Evolutionary conservation across 2,113 vertebrate species (phyloP), one percentile per base, ranked within the genome.

Genomic region (Cinclus cinclus): DNA sequence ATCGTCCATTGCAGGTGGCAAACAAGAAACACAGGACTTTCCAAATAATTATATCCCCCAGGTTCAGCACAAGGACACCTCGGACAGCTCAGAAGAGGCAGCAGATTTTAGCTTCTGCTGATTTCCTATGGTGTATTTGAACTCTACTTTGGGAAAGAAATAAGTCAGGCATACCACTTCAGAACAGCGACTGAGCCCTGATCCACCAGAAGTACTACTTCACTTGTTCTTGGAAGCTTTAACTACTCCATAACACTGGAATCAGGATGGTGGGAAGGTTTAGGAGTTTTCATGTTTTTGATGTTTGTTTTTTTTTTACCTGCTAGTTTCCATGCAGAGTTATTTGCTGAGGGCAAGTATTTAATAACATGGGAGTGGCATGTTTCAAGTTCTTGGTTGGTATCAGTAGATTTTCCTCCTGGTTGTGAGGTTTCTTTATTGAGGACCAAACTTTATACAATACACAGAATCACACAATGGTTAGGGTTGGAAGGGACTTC

Each of bases 21-120:
- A 93, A 76, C 9, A n/a, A 80, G 37, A 39, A 77, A 47, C 35
- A n/a, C 22, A 15, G 46, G 49, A 67, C 65, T 90, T 90, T 79
- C 65, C 58, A 82, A 79, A 88, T 83, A 63, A 39, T 15, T 39
- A 49, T 58, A 75, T 23, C 31, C 5, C 37, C 7, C n/a, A 41
- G 56, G 83, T 70, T 82, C 79, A 94, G 79, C 65, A 37, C 22
- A 27, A 50, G 92, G 79, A 62, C 70, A 58, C 65, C 75, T 75
- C 30, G 59, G 87, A 68, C 89, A 94, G 89, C 75, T 88, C 92
- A 83, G 70, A 90, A 67, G 75, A 75, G n/a, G 47, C 52, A 74
- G 62, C 33, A 75, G 28, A 75, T 94, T 62, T 46, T 14, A 50
- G 80, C 75, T 90, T 68, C 82, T 69, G 52, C 83, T 83, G 35